A percentile compares a stretch with the other conserved stretches of the same genome.
phyloP scores from a whole-genome alignment of 2,797 vertebrate genomes.

The Morus bassanus region DNA sequence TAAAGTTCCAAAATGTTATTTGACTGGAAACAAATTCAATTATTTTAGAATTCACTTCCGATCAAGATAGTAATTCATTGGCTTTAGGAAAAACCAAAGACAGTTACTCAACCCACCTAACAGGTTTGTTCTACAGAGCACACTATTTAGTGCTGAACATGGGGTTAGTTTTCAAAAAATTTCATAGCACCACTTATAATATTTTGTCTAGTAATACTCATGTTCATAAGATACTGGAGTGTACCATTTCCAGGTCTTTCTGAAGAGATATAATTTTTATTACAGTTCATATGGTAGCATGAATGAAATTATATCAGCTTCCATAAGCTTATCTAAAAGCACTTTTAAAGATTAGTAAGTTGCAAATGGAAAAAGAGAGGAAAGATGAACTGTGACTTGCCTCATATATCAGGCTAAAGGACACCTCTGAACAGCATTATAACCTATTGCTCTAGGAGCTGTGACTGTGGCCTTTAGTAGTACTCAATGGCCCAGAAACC shows the following conservation, averaged over 20 bases:
- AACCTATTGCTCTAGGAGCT: background rate
- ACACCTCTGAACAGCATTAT: background rate
- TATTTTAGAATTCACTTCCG: background rate
- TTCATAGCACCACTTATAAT: background rate
- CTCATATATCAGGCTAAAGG: background rate
- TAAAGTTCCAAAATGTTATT: background rate
- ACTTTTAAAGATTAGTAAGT: background rate
- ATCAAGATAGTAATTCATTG: background rate
- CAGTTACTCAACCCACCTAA: background rate
- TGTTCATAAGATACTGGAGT: background rate
- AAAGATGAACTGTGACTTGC: background rate
- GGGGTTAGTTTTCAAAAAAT: background rate
- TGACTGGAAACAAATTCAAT: background rate
- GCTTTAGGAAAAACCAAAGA: background rate
- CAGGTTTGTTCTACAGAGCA: background rate
- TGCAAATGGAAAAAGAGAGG: background rate
- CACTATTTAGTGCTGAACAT: background rate
- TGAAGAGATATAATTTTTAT: background rate
- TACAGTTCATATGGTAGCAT: background rate
- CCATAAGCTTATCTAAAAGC: background rate
- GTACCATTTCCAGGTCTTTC: background rate
- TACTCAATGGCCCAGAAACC: background rate
- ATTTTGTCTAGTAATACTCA: background rate
- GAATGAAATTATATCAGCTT: conserved; percentile 1
- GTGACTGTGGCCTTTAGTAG: background rate